Base-by-base conservation (phyloP, 2,888 invertebrate genomes). In the Entomobrya proxima region DNA sequence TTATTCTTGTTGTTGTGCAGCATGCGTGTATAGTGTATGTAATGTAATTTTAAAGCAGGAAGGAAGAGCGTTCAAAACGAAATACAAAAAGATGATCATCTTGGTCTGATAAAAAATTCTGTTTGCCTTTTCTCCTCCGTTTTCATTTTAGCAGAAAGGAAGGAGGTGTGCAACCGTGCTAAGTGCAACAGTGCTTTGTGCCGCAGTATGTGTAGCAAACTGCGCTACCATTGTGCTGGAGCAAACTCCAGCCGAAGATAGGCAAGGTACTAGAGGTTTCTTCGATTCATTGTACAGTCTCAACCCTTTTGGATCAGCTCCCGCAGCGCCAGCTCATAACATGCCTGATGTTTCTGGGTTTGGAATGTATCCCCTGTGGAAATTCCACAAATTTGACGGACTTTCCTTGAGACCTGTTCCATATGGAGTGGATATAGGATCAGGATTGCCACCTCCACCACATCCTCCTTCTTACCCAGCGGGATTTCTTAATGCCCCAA, bases 351-450 rank as follows among this genome's bases (percentile, higher is more conserved):
- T 87, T 52, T 74, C 81, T 30, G 88, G 88, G 21, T 88, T 88
- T 69, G 88, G 88, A 79, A 80, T 86, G 74, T 88, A 88, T 44
- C 90, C 89, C 1, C 82, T 91, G 1, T 91, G 91, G 90, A 91
- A 90, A 52, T 90, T 91, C 9, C 91, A 91, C 88, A 91, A 91
- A 84, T 91, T 91, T 89, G 90, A 90, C 55, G 91, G 91, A 9
- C 89, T 91, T 32, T 88, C 91, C 18, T 78, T 91, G 15, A 89
- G 90, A 74, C 91, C 91, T 4, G 90, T 91, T 21, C 89, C 90
- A 89, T 90, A 89, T 21, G 86, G 88, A 44, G 78, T 88, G 4
- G 89, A 88, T 55, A 78, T 88, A 13, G 88, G 88, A 27, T 24
- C 58, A 24, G 88, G 88, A 27, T 35, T 88, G 5, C 88, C 88